Percentiles rank a stretch among this genome's conserved stretches.
These are phyloP conservation scores for Embidobia sp. DNA, from an alignment of 2,888 invertebrate genomes.

Conservation along the genomic window DNA sequence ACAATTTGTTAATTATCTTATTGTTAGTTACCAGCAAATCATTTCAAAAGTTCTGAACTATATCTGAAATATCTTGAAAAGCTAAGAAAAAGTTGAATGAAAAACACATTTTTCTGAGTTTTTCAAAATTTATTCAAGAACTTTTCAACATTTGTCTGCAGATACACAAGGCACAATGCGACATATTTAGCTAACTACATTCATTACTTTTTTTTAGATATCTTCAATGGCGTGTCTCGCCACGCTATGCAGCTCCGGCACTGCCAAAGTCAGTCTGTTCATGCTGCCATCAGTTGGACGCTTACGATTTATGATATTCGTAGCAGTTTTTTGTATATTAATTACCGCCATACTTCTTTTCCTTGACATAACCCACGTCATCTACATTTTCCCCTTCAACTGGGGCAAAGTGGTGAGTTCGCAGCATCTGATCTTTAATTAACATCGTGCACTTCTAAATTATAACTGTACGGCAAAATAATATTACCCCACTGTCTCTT, in stretches of 20 bases:
- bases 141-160: no score
- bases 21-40: background rate
- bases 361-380: slow-evolving; percentile 90
- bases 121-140: no score
- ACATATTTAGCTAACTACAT: slow-evolving; percentile 1
- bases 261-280: slow-evolving; percentile 89
- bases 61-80: no score
- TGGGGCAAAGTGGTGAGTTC: slow-evolving; percentile 89
- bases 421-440: no score
- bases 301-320: slow-evolving; percentile 90
- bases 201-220: slow-evolving; percentile 82
- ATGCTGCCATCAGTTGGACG: slow-evolving; percentile 89
- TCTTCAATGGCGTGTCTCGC: slow-evolving; percentile 88
- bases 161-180: no score
- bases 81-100: no score
- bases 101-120: no score
- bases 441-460: no score
- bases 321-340: slow-evolving; percentile 88
- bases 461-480: no score
- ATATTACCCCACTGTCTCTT: no score
- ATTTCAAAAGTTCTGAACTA: no score
- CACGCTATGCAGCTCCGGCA: slow-evolving; percentile 89
- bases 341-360: slow-evolving; percentile 89
- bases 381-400: slow-evolving; percentile 90
- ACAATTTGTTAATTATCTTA: background rate